Conservation (phyloP, 2,113 vertebrate genomes). For the Varanus komodoensis region DNA sequence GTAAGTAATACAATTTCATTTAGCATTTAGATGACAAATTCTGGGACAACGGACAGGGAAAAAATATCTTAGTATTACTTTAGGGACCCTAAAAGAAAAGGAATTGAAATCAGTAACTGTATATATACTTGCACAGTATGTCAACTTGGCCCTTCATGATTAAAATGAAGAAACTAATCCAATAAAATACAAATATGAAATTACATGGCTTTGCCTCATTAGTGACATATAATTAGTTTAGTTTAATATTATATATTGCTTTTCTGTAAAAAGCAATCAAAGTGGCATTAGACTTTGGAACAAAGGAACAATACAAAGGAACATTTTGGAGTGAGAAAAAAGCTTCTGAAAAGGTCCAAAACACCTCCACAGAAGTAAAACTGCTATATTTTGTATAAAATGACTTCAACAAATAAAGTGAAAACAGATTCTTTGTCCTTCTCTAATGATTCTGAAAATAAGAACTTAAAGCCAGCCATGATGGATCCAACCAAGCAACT, state of each 20-base stretch:
- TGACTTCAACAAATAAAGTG: neutral
- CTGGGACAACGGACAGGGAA: neutral
- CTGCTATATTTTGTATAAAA: neutral
- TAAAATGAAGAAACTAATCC: neutral
- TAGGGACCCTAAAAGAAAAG: neutral
- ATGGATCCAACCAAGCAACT: too few species aligned
- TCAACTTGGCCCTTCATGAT: neutral
- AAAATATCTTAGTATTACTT: neutral
- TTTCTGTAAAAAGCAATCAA: neutral
- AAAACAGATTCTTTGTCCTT: neutral
- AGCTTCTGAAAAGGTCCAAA: neutral
- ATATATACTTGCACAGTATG: neutral
- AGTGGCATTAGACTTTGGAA: neutral
- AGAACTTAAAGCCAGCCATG: too few species aligned
- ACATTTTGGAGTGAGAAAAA: neutral
- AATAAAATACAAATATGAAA: neutral
- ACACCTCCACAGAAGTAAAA: neutral
- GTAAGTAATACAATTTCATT: neutral
- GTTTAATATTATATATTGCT: neutral
- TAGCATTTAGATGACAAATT: neutral
- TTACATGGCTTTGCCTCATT: neutral
- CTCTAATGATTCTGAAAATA: too few species aligned
- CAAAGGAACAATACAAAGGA: neutral
- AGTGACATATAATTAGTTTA: neutral
- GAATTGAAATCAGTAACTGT: neutral